A percentile compares a stretch with the other conserved stretches of the same genome.
Conservation (phyloP, 2,113 vertebrate species). For the Lepidothrix coronata region DNA sequence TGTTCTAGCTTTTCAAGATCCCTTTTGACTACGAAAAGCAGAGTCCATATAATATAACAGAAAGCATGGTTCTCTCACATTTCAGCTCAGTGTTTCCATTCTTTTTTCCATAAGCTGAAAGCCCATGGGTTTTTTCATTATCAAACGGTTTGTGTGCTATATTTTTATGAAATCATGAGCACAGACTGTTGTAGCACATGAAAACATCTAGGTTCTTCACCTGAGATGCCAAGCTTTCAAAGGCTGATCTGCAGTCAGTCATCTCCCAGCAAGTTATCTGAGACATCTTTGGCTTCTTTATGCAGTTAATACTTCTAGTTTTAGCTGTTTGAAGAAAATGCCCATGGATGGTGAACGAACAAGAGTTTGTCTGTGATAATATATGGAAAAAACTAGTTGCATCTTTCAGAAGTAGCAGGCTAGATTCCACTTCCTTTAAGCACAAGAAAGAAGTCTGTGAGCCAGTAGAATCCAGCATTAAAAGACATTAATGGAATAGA, state of each 20-base stretch:
- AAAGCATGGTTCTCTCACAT: neutral
- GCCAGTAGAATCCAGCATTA: neutral
- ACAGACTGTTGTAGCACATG: neutral
- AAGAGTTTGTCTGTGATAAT: neutral
- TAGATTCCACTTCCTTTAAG: neutral
- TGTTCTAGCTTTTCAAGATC: neutral
- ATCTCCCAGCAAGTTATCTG: neutral
- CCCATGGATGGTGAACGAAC: neutral
- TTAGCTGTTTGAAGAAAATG: neutral
- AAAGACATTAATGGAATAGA: neutral
- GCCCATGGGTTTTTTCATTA: neutral
- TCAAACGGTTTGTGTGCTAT: neutral
- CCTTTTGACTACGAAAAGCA: neutral
- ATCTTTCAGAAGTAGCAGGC: neutral
- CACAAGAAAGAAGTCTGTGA: neutral
- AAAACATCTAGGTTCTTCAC: neutral
- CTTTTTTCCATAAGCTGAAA: neutral
- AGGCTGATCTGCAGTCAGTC: neutral
- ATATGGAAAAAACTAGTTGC: neutral
- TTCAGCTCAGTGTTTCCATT: neutral
- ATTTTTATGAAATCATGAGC: neutral
- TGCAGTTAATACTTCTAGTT: neutral
- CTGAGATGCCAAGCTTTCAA: neutral
- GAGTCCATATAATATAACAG: neutral
- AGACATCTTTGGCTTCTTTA: neutral